Evolutionary conservation across 1,140 invertebrate species (phyloP), one percentile per base, ranked within the genome.

Genomic region (Bombyx mandarina): DNA sequence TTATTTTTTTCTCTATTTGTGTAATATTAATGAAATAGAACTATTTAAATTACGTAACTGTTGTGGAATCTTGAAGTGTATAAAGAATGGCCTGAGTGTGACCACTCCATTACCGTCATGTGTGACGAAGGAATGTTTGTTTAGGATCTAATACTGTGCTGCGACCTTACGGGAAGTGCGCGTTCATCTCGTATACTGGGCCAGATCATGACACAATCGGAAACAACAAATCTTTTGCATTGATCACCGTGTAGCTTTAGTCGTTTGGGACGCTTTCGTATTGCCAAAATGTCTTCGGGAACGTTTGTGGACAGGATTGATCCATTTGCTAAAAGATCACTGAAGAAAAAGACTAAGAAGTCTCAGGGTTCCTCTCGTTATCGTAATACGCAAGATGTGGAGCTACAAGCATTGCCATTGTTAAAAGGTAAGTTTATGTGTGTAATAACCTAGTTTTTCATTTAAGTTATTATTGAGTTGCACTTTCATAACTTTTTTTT

Each of bases 221-320:
- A 81, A 82, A 72, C 75, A 74, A 80, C 77, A 82, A 73, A 85
- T 78, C 69, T 75, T 73, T 79, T 69, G 71, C 78, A 87, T 82
- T 87, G 75, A 87, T 82, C 69, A 71, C 74, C 72, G 62, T 84
- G 71, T 77, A 82, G 76, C 62, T 79, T 71, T 84, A 75, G 78
- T 82, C 79, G 85, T 71, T 85, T 79, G 75, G 80, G 77, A 85
- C 78, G 82, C 74, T 85, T 81, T 82, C 76, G 71, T 75, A 82
- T 71, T 76, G 71, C 69, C 81, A 90, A 90, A 88, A 94, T 94
- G 93, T 93, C 93, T 91, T 92, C 93, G 88, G 92, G 91, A 89
- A 92, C 93, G 77, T 96, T 97, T 92, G 95, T 97, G 88, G 96
- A 97, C 91, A 93, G 95, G 87, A 97, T 97, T 91, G 96, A 97